Conservation (phyloP, 2,888 invertebrate genomes). For the Leptopilina drosophilae region DNA sequence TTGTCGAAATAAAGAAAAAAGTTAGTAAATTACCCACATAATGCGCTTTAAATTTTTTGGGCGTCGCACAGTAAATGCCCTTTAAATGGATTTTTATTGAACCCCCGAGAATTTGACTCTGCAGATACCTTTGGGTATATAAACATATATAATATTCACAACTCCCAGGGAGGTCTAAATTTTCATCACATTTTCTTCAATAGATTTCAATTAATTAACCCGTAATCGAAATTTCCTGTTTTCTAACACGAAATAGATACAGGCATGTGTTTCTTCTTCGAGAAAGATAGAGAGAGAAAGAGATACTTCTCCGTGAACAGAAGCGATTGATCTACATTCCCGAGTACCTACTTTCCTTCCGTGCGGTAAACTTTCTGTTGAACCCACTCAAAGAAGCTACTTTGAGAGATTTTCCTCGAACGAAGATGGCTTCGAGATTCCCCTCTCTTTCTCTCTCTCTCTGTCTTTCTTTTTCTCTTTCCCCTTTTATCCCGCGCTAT, state of each 20-base stretch:
- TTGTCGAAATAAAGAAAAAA: too few relatives aligned
- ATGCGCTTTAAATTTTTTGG: too few relatives aligned
- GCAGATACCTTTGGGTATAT: not conserved
- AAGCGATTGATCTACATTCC: conserved; percentile 20
- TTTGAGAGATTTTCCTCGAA: conserved; percentile 35
- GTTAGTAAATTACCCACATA: too few relatives aligned
- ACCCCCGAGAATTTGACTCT: conserved; percentile 5
- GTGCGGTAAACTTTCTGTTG: conserved; percentile 29
- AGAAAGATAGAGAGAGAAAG: too few relatives aligned
- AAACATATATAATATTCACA: not conserved
- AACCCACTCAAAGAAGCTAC: conserved; percentile 33
- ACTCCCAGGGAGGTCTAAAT: not conserved
- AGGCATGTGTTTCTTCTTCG: conserved; percentile 12
- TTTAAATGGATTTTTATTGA: conserved; percentile 28
- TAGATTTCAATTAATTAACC: conserved; percentile 21
- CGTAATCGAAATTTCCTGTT: conserved; percentile 20
- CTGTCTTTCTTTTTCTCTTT: too few relatives aligned
- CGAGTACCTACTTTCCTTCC: conserved; percentile 20
- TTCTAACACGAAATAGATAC: not conserved
- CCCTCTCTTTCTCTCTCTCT: too few relatives aligned
- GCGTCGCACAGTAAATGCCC: too few relatives aligned
- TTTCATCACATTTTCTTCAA: not conserved
- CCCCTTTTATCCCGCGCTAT: conserved; percentile 6
- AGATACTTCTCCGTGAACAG: not conserved
- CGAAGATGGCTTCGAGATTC: conserved; percentile 13